phyloP scores from a whole-genome alignment of 1,140 invertebrate genomes.

The Eurosta solidaginis region DNA sequence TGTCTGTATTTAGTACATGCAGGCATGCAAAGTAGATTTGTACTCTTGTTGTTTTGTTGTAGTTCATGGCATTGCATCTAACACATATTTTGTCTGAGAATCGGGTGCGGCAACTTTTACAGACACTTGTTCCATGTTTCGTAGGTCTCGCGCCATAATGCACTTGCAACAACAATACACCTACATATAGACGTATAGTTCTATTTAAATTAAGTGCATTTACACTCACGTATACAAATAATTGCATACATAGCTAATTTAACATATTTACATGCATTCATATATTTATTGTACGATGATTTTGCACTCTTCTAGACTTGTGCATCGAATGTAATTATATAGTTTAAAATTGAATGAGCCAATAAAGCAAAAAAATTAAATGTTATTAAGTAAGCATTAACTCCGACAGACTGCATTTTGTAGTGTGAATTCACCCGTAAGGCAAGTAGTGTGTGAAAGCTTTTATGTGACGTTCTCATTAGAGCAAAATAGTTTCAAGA shows the following conservation, averaged over 20 bases:
- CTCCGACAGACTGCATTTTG: not conserved
- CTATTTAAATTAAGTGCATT: no score
- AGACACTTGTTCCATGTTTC: not conserved
- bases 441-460: conserved; percentile 12
- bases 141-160: not conserved
- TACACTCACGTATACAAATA: no score
- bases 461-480: not conserved
- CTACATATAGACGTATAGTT: no score
- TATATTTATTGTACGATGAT: not conserved
- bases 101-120: not conserved
- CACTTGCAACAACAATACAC: not conserved
- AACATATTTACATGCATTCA: not conserved
- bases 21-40: not conserved
- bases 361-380: not conserved
- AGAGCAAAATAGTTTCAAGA: not conserved
- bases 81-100: not conserved
- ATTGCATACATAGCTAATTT: not conserved
- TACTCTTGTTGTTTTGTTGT: not conserved
- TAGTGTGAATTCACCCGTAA: not conserved
- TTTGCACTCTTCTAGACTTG: not conserved
- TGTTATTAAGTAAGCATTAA: not conserved
- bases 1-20: not conserved
- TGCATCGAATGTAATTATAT: not conserved
- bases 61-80: not conserved
- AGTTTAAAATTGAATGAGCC: not conserved